Percentiles rank a stretch among this genome's conserved stretches.
These are phyloP conservation scores for Stichodactyla mertensii DNA, from an alignment of 64 coral and sea anemone species.

Conservation along the genomic window DNA sequence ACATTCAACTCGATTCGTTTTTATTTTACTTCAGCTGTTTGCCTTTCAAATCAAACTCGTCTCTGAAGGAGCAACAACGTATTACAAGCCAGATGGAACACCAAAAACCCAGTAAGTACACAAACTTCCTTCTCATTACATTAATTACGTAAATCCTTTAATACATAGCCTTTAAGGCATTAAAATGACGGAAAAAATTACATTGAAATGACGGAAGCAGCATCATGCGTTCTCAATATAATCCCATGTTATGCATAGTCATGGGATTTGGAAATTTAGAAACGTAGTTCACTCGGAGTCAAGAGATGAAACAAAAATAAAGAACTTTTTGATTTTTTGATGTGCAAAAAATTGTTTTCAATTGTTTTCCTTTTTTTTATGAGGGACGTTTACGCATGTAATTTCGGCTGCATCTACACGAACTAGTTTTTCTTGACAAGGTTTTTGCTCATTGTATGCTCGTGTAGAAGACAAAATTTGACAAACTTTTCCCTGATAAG, in stretches of 20 bases:
- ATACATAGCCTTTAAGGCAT: not conserved
- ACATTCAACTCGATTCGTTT: not conserved
- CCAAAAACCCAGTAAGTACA: not conserved
- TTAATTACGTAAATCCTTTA: not conserved
- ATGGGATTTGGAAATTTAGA: not conserved
- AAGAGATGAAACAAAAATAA: not conserved
- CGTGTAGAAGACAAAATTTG: no score
- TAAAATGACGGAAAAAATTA: no score
- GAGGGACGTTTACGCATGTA: no score
- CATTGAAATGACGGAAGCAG: not conserved
- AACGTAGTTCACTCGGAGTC: not conserved
- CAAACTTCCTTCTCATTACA: not conserved
- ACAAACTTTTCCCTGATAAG: no score
- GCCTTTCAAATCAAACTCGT: conserved; percentile 47
- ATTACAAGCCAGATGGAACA: conserved; percentile 32
- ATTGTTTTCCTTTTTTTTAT: no score
- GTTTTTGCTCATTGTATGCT: no score
- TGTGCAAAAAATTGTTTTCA: no score
- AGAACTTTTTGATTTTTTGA: no score
- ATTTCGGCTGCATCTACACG: no score
- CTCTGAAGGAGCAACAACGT: conserved; percentile 51
- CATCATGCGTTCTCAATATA: not conserved
- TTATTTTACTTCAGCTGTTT: conserved; percentile 28
- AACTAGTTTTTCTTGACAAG: no score
- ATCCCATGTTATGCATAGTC: not conserved